Base-by-base conservation (phyloP, 1,140 invertebrate genomes). In the Cyphomyrmex costatus region DNA sequence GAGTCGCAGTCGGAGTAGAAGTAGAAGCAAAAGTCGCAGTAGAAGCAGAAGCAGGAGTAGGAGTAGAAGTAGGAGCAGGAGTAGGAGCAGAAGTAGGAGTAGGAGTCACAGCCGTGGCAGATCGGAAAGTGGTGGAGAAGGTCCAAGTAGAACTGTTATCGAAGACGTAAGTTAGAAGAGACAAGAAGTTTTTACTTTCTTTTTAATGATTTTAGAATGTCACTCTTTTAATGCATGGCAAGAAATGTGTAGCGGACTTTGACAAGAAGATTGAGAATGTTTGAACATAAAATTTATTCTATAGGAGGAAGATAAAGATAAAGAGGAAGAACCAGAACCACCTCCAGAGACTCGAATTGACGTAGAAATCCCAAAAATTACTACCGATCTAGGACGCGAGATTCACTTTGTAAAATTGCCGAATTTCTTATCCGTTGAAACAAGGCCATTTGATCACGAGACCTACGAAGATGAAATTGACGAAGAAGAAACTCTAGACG, bases 391-490 rank as follows among this genome's bases (percentile, higher is more conserved):
- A 2, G 99, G 98, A 51, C 97, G 97, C 86, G 98, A 99, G 91
- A 96, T 99, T 89, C 98, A 99, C 94, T 99, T 99, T 94, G 98
- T 99, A 0, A 99, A 99, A 94, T 92, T 99, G 56, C 98, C 98
- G 0, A 99, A 99, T 94, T 99, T 99, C 93, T 96, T 99, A 88
- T 98, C 98, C 0, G 98, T 98, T 3, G 98, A 98, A 93, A 98
- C 98, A 0, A 96, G 99, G 89, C 99, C 99, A 0, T 99, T 99
- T 94, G 99, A 99, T 94, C 96, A 97, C 0, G 97, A 97, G 85
- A 98, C 98, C 0, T 99, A 99, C 94, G 99, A 99, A 95, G 99
- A 99, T 96, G 99, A 99, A 96, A 98, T 99, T 89, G 99, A 99
- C 93, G 99, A 99, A 92, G 99, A 99, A 94, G 99, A 99, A 95